Conservation (phyloP, 2,888 invertebrate genomes). For the Lochmaea crataegi region DNA sequence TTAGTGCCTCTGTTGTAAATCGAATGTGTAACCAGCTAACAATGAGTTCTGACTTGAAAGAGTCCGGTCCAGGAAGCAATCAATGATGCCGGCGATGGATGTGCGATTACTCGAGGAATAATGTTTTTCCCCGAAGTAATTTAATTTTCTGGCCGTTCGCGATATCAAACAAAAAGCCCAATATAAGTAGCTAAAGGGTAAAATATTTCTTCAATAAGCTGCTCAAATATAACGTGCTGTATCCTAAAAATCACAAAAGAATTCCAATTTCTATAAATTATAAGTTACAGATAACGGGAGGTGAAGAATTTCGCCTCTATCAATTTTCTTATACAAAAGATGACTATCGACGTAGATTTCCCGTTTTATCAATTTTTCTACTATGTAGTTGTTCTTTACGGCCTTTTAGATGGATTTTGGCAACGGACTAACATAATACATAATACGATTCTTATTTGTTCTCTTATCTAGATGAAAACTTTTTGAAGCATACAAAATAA, state of each 20-base stretch:
- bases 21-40: neutral
- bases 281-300: constrained; percentile 51
- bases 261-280: constrained; percentile 53
- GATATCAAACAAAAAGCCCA: constrained; percentile 30
- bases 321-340: constrained; percentile 52
- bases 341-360: constrained; percentile 51
- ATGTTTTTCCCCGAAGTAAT: constrained; percentile 31
- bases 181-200: constrained; percentile 35
- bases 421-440: constrained; percentile 56
- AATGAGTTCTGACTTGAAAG: neutral
- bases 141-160: constrained; percentile 30
- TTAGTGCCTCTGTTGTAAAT: neutral
- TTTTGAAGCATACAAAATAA: constrained; percentile 58
- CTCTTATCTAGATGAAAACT: constrained; percentile 52
- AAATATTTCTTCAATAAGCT: constrained; percentile 45
- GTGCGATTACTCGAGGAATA: constrained; percentile 25
- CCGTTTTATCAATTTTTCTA: constrained; percentile 49
- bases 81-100: constrained; percentile 17
- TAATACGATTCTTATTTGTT: constrained; percentile 50
- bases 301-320: constrained; percentile 50
- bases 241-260: constrained; percentile 51
- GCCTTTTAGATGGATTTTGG: constrained; percentile 52
- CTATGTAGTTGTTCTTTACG: constrained; percentile 54
- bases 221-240: constrained; percentile 47
- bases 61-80: constrained; percentile 24